Percentiles rank a stretch among this genome's conserved stretches.
phyloP scores from a whole-genome alignment of 2,113 vertebrate genomes.

The Periophthalmodon schlosseri region DNA sequence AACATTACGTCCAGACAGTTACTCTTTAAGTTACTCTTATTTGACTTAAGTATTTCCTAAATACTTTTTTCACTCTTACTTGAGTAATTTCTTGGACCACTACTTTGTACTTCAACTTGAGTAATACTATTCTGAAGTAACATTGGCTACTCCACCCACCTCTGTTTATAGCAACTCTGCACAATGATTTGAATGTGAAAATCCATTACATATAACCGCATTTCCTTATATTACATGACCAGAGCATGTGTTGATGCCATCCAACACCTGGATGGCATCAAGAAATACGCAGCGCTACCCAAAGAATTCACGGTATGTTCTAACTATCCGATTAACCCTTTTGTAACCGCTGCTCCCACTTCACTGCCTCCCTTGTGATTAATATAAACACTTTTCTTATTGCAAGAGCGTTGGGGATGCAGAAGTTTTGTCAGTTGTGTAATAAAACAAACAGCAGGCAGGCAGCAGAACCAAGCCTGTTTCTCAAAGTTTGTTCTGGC shows the following conservation, averaged over 20 bases:
- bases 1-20: too few relatives aligned
- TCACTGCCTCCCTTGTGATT: not conserved
- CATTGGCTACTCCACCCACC: too few relatives aligned
- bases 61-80: too few relatives aligned
- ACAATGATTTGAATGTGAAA: too few relatives aligned
- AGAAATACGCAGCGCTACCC: not conserved
- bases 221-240: not conserved
- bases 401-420: not conserved
- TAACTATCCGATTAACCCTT: not conserved
- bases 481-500: constrained; percentile 49
- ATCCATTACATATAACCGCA: not conserved
- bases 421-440: not conserved
- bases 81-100: too few relatives aligned
- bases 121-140: too few relatives aligned
- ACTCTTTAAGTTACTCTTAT: too few relatives aligned
- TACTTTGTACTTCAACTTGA: too few relatives aligned
- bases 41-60: too few relatives aligned
- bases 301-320: constrained; percentile 8
- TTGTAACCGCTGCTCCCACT: not conserved
- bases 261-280: not conserved
- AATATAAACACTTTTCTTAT: not conserved
- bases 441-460: constrained; percentile 47
- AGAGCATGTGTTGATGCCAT: not conserved
- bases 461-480: constrained; percentile 46
- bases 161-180: too few relatives aligned